phyloP scores from a whole-genome alignment of 2,797 vertebrate species.

The Octomys mimax region DNA sequence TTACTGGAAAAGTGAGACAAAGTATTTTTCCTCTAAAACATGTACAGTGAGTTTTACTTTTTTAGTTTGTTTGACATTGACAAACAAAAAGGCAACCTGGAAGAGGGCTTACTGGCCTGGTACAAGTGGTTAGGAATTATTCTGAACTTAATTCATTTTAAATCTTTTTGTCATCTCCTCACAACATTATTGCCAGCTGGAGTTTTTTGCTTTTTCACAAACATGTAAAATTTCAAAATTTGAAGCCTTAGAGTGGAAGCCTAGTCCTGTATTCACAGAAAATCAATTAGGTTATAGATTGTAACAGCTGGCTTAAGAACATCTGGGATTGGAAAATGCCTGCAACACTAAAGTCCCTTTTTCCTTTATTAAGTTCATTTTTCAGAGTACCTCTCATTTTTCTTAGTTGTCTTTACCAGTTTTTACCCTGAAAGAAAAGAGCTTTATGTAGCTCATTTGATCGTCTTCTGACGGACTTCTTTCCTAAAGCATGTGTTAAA shows the following conservation, averaged over 20 bases:
- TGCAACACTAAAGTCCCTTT: neutral
- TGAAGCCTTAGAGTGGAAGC: neutral
- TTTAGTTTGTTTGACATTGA: neutral
- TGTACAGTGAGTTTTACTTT: neutral
- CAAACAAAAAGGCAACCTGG: neutral
- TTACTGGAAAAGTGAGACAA: neutral
- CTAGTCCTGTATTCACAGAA: neutral
- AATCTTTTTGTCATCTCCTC: neutral
- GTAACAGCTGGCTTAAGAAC: neutral
- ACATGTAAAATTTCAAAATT: neutral
- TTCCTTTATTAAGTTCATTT: neutral
- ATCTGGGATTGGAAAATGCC: neutral
- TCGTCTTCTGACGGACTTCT: neutral
- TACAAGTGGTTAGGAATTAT: neutral
- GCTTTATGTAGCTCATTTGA: neutral
- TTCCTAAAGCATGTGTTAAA: constrained; percentile 16
- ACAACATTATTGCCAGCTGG: neutral
- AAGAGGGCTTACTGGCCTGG: neutral
- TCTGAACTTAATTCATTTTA: neutral
- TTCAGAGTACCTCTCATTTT: constrained; percentile 36
- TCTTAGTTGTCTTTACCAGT: neutral
- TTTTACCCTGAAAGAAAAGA: neutral
- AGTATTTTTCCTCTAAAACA: neutral
- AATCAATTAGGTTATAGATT: neutral
- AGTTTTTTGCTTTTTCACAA: neutral